Conservation (phyloP, 2,888 invertebrate genomes). For the Melanotus villosus region DNA sequence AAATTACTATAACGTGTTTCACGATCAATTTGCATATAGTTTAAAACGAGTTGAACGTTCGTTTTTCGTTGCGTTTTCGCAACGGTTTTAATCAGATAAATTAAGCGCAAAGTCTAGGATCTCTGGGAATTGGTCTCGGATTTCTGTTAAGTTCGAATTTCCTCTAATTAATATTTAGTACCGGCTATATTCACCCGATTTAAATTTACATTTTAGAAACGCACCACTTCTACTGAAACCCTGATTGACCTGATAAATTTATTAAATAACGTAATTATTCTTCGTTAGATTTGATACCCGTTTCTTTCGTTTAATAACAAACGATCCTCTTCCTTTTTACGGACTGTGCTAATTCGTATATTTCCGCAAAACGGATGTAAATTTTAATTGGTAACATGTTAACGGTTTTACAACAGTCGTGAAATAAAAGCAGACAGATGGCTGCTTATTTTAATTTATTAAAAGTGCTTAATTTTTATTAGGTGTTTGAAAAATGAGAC, state of each 20-base stretch:
- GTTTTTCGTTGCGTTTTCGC: not conserved
- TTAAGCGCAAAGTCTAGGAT: constrained; percentile 1
- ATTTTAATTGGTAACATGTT: no score
- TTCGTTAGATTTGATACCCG: no score
- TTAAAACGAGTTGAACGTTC: constrained; percentile 5
- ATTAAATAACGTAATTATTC: not conserved
- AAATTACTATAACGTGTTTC: constrained; percentile 4
- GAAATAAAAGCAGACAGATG: no score
- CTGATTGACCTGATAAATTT: constrained; percentile 1
- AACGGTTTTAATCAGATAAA: constrained; percentile 12
- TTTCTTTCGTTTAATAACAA: no score
- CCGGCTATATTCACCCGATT: constrained; percentile 4
- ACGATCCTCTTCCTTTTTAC: no score
- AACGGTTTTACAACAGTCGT: no score
- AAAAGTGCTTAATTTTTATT: no score
- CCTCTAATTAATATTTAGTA: constrained; percentile 15
- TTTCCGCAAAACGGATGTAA: no score
- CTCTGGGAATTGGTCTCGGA: constrained; percentile 9
- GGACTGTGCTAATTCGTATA: no score
- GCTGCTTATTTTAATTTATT: no score
- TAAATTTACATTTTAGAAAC: constrained; percentile 5
- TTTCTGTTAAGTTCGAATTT: constrained; percentile 11
- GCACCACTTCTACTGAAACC: not conserved
- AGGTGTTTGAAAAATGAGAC: no score
- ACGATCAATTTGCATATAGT: constrained; percentile 8